These are phyloP conservation scores for Parapsyche elsis DNA, from an alignment of 1,140 invertebrate genomes.

Conservation along the genomic window DNA sequence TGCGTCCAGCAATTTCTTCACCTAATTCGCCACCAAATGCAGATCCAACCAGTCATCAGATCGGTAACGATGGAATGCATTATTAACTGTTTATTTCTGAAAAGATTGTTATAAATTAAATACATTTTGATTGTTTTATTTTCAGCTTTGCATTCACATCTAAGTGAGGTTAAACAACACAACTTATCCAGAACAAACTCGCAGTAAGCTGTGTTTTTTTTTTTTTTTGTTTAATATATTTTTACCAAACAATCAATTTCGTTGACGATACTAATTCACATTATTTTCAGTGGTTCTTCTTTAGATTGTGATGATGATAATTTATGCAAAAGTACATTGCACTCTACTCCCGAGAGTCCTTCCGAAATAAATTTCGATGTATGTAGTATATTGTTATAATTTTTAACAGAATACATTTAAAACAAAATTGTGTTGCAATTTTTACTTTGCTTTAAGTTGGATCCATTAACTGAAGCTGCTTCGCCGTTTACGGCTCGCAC, in stretches of 20 bases:
- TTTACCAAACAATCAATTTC: background rate
- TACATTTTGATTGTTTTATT: slow-evolving; percentile 19
- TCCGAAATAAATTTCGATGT: slow-evolving; percentile 41
- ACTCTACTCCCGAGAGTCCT: slow-evolving; percentile 40
- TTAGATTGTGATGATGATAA: slow-evolving; percentile 51
- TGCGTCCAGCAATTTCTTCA: background rate
- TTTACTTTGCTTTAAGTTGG: slow-evolving; percentile 55
- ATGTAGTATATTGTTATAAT: background rate
- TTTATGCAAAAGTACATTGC: background rate
- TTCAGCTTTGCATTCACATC: slow-evolving; percentile 42
- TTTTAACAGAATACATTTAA: background rate
- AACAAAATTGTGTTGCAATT: background rate
- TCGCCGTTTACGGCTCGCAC: slow-evolving; percentile 76
- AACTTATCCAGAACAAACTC: slow-evolving; percentile 49
- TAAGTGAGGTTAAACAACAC: slow-evolving; percentile 48
- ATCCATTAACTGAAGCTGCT: slow-evolving; percentile 70
- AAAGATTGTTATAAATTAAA: background rate
- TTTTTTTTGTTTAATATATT: slow-evolving; percentile 18
- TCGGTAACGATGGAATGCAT: background rate
- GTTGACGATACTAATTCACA: background rate
- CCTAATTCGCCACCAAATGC: background rate
- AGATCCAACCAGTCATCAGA: background rate
- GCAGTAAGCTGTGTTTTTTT: slow-evolving; percentile 42
- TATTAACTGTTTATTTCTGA: no score
- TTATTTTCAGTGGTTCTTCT: slow-evolving; percentile 50